Conservation (phyloP, 1,140 invertebrate species). For the Drosophila pectinifera region DNA sequence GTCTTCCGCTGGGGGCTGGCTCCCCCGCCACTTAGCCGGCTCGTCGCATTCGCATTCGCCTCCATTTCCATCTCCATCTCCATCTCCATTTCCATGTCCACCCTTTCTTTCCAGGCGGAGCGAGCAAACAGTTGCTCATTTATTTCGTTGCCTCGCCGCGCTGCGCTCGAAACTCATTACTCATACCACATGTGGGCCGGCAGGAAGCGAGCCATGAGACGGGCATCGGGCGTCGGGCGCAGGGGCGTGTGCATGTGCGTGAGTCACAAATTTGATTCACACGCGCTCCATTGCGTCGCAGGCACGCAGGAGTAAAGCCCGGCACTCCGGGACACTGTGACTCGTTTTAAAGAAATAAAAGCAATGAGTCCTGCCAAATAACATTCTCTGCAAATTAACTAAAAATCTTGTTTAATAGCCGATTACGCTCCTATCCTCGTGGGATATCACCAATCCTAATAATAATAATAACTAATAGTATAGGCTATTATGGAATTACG, state of each 20-base stretch:
- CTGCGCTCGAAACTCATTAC: conserved; percentile 57
- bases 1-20: conserved; percentile 7
- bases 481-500: no score
- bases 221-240: no score
- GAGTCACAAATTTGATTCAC: conserved; percentile 32
- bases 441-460: no score
- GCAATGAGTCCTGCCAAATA: conserved; percentile 43
- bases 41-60: conserved; percentile 5
- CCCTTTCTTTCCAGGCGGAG: background rate
- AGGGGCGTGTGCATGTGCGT: background rate
- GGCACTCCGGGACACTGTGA: background rate
- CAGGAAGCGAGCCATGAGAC: background rate
- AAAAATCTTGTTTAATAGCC: conserved; percentile 11
- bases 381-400: conserved; percentile 46
- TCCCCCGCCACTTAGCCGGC: conserved; percentile 13
- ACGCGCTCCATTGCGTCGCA: conserved; percentile 49
- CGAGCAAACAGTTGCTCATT: conserved; percentile 42
- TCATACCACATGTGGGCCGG: conserved; percentile 68
- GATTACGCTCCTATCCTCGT: background rate
- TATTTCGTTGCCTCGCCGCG: conserved; percentile 47
- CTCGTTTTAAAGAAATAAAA: conserved; percentile 54
- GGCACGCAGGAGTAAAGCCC: conserved; percentile 11
- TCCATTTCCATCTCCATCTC: background rate
- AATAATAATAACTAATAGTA: no score
- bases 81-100: background rate